These are phyloP conservation scores for Euwallacea similis DNA, from an alignment of 1,140 invertebrate species.

Conservation along the genomic window DNA sequence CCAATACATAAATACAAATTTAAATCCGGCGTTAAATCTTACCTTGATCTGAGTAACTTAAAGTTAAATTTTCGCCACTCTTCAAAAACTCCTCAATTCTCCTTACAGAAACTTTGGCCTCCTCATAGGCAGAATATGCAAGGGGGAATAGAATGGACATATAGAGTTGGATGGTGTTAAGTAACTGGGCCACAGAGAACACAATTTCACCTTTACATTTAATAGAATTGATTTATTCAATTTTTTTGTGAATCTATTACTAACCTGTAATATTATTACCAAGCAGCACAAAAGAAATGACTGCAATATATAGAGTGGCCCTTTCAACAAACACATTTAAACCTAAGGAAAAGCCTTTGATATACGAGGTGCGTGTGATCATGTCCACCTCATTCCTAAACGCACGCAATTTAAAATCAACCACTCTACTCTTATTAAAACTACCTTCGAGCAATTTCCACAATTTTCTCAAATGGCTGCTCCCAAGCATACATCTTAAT, in stretches of 20 bases:
- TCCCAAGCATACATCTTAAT: conserved; percentile 94
- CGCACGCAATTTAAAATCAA: background rate
- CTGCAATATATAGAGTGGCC: conserved; percentile 69
- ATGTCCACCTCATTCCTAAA: conserved; percentile 61
- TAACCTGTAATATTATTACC: conserved; percentile 63
- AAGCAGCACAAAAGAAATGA: conserved; percentile 67
- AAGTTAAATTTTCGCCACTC: conserved; percentile 43
- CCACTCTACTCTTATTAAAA: background rate
- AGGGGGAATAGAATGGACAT: conserved; percentile 76
- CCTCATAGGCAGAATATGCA: conserved; percentile 49
- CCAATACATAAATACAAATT: too few relatives aligned
- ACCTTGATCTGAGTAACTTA: conserved; percentile 8
- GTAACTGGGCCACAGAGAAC: conserved; percentile 74
- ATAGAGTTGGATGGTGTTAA: conserved; percentile 71
- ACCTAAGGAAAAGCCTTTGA: conserved; percentile 70
- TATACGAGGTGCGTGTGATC: conserved; percentile 67
- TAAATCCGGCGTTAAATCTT: background rate
- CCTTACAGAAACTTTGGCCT: conserved; percentile 66
- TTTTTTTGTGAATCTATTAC: background rate
- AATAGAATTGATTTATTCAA: too few relatives aligned
- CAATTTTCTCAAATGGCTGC: conserved; percentile 71
- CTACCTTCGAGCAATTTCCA: conserved; percentile 62
- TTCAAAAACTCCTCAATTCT: conserved; percentile 62
- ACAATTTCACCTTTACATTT: conserved; percentile 60
- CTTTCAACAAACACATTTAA: conserved; percentile 69